Evolutionary conservation across 2,888 invertebrate species (phyloP).

Genomic region (Ptychoptera contaminata): DNA sequence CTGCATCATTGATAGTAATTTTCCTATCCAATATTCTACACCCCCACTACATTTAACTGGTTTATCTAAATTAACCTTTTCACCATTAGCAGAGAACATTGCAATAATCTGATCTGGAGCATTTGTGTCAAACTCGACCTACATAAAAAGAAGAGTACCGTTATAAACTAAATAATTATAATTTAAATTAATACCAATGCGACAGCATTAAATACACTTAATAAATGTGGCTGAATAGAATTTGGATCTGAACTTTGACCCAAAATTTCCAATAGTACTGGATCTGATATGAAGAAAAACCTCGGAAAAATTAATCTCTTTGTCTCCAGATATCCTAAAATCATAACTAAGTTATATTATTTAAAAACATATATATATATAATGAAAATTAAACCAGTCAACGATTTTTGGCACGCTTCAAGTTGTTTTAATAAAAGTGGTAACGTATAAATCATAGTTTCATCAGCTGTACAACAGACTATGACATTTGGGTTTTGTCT

Average conservation of each 20-base stretch:
- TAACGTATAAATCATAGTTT: constrained; percentile 55
- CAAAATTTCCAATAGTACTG: constrained; percentile 63
- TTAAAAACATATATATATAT: neutral
- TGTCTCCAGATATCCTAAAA: constrained; percentile 49
- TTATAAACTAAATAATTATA: neutral
- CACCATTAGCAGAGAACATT: constrained; percentile 58
- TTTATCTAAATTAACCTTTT: constrained; percentile 40
- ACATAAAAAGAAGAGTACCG: constrained; percentile 3
- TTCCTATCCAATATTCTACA: constrained; percentile 66
- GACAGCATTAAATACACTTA: constrained; percentile 67
- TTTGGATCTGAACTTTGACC: constrained; percentile 73
- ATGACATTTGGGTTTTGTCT: constrained; percentile 62
- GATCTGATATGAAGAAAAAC: constrained; percentile 78
- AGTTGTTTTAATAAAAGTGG: constrained; percentile 65
- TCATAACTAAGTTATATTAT: neutral
- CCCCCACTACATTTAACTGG: constrained; percentile 54
- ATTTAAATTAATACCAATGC: constrained; percentile 34
- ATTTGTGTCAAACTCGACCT: constrained; percentile 56
- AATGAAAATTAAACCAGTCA: constrained; percentile 41
- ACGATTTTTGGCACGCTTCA: constrained; percentile 71
- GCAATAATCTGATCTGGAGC: constrained; percentile 50
- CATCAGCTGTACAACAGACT: constrained; percentile 62
- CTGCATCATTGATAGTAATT: constrained; percentile 45
- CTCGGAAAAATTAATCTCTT: constrained; percentile 65
- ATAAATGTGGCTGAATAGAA: constrained; percentile 60